Evolutionary conservation across 2,113 vertebrate genomes (phyloP).

Genomic region (Calyptommatus sinebrachiatus): DNA sequence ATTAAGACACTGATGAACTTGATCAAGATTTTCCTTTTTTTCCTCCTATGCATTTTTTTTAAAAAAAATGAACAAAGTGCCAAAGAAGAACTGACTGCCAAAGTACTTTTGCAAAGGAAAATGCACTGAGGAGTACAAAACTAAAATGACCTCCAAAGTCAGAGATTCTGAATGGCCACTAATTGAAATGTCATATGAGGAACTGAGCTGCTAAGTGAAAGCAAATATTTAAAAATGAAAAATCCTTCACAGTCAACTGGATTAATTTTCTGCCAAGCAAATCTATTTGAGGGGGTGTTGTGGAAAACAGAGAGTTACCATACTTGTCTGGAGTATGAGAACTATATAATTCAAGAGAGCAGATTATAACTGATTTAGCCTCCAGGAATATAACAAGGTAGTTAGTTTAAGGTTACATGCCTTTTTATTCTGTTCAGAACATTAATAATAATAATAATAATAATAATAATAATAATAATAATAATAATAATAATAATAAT

Average conservation of each 20-base stretch:
- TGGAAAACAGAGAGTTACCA: constrained; percentile 26
- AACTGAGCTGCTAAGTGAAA: constrained; percentile 49
- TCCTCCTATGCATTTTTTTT: no score
- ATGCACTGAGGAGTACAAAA: constrained; percentile 1
- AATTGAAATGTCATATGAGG: constrained; percentile 62
- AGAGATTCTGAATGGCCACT: constrained; percentile 49
- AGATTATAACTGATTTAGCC: neutral
- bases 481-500: no score
- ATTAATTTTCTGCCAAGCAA: constrained; percentile 66
- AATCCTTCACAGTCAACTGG: constrained; percentile 60
- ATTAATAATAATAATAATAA: constrained; percentile 20
- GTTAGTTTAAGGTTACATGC: constrained; percentile 11
- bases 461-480: no score
- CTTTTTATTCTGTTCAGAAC: constrained; percentile 24
- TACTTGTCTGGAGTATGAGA: constrained; percentile 27
- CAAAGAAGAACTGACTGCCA: constrained; percentile 2
- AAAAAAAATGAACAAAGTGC: constrained; percentile 23
- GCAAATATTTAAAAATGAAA: constrained; percentile 65
- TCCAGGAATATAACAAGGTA: neutral
- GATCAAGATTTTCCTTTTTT: neutral
- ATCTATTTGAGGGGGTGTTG: constrained; percentile 50
- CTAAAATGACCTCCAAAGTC: constrained; percentile 44
- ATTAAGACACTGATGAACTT: constrained; percentile 2
- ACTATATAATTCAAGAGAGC: constrained; percentile 23
- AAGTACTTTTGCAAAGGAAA: constrained; percentile 21